These are phyloP conservation scores for Rhopalosiphum padi DNA, from an alignment of 1,140 invertebrate species.

Conservation along the genomic window DNA sequence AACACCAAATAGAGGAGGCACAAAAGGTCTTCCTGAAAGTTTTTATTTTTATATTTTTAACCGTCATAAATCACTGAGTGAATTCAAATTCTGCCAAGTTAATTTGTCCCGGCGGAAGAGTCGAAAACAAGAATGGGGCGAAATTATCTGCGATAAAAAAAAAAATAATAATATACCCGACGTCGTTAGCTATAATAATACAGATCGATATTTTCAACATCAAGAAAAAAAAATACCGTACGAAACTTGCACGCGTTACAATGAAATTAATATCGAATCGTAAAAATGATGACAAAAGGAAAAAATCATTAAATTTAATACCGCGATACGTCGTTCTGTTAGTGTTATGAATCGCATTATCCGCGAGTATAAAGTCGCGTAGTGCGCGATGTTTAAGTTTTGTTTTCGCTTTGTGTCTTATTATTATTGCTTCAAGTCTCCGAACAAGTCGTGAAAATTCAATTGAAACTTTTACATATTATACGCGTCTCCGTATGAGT, in stretches of 20 bases:
- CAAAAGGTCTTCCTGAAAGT: slow-evolving; percentile 31
- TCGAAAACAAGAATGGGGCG: not conserved
- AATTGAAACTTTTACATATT: not conserved
- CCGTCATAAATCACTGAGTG: slow-evolving; percentile 34
- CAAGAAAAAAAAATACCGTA: not conserved
- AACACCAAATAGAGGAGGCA: slow-evolving; percentile 23
- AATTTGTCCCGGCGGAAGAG: slow-evolving; percentile 39
- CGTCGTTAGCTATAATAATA: not conserved
- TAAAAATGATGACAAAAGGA: not conserved
- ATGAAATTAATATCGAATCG: not conserved
- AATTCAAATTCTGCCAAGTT: slow-evolving; percentile 35
- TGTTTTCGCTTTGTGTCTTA: not conserved
- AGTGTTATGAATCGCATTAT: not conserved
- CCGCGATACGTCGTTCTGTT: not conserved
- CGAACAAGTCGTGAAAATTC: not conserved
- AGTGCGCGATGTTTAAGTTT: not conserved
- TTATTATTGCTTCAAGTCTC: not conserved
- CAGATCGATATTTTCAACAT: not conserved
- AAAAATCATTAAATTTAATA: not conserved
- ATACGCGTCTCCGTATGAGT: not conserved
- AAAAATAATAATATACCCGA: not conserved
- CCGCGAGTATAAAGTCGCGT: not conserved
- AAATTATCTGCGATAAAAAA: not conserved
- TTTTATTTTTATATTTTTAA: not conserved
- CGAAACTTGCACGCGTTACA: not conserved